These are phyloP conservation scores for Dorcus hopei DNA, from an alignment of 2,888 invertebrate species.

Conservation along the genomic window DNA sequence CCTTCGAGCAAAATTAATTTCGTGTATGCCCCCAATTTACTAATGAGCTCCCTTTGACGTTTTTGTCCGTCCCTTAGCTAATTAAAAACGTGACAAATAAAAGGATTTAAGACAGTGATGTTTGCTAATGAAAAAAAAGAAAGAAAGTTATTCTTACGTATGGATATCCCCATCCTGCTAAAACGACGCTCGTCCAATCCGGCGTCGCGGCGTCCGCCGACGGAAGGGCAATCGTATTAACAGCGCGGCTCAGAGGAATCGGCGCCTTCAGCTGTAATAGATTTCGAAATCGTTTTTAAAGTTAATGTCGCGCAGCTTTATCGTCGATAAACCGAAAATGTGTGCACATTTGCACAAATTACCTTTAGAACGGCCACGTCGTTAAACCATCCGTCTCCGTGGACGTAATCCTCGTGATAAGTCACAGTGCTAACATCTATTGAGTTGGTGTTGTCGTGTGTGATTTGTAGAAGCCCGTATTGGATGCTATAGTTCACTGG, in stretches of 20 bases:
- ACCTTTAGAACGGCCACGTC: slow-evolving; percentile 22
- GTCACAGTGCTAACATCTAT: slow-evolving; percentile 12
- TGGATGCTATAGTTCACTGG: slow-evolving; percentile 4
- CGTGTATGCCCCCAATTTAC: too few species aligned
- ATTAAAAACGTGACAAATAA: too few species aligned
- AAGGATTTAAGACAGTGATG: too few species aligned
- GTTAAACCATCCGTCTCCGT: slow-evolving; percentile 12
- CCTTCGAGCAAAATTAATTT: too few species aligned
- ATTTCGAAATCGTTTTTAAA: background rate
- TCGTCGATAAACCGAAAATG: background rate
- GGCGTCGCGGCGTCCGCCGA: slow-evolving; percentile 21
- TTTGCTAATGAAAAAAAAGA: too few species aligned
- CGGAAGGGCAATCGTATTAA: slow-evolving; percentile 22
- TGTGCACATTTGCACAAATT: slow-evolving; percentile 2
- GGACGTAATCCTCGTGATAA: slow-evolving; percentile 12
- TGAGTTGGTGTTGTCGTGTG: slow-evolving; percentile 1
- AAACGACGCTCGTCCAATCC: slow-evolving; percentile 17
- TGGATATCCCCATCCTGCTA: slow-evolving; percentile 29
- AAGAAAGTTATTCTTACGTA: slow-evolving; percentile 10
- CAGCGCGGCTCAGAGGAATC: slow-evolving; percentile 12
- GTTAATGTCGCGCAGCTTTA: background rate
- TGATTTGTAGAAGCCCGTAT: slow-evolving; percentile 15
- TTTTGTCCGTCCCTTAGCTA: too few species aligned
- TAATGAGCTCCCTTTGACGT: too few species aligned
- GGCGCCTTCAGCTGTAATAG: slow-evolving; percentile 9